A percentile compares a stretch with the other conserved stretches of the same genome.
Conservation (phyloP, 2,888 invertebrate species). For the Sthenelais limicola region DNA sequence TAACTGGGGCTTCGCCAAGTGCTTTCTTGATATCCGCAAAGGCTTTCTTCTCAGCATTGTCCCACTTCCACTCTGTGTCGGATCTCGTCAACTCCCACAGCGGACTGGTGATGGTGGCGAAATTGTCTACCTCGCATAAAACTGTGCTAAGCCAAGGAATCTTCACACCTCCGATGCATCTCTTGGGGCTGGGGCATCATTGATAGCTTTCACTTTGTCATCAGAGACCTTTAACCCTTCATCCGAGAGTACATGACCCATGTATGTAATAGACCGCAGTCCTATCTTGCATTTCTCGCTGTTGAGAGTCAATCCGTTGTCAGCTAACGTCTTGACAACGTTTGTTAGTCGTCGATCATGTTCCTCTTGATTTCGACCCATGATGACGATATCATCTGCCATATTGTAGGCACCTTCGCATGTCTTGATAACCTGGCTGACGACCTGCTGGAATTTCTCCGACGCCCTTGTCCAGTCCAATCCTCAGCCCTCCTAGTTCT, state of each 20-base stretch:
- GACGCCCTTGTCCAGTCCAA: slow-evolving; percentile 40
- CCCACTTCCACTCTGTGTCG: slow-evolving; percentile 19
- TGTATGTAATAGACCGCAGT: slow-evolving; percentile 2
- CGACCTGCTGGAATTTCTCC: slow-evolving; percentile 43
- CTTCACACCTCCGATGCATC: slow-evolving; percentile 52
- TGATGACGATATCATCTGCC: slow-evolving; percentile 30
- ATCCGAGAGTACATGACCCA: slow-evolving; percentile 41
- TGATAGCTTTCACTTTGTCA: slow-evolving; percentile 38
- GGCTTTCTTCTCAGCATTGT: background rate
- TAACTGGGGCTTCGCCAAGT: background rate
- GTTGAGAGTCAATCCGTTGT: slow-evolving; percentile 27
- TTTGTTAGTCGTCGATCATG: slow-evolving; percentile 28
- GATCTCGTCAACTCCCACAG: slow-evolving; percentile 13
- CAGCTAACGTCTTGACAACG: slow-evolving; percentile 42
- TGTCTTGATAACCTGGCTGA: slow-evolving; percentile 33
- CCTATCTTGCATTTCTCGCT: slow-evolving; percentile 6
- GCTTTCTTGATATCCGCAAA: slow-evolving; percentile 30
- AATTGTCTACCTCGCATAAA: slow-evolving; percentile 17
- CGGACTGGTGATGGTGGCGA: slow-evolving; percentile 14
- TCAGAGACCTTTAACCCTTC: slow-evolving; percentile 13
- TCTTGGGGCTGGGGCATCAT: slow-evolving; percentile 53
- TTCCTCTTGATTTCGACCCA: slow-evolving; percentile 1
- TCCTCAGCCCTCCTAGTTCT: slow-evolving; percentile 32
- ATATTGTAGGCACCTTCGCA: slow-evolving; percentile 35
- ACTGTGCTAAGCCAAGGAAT: slow-evolving; percentile 54